Evolutionary conservation across 2,888 invertebrate species (phyloP).

Genomic region (Amiota minor): DNA sequence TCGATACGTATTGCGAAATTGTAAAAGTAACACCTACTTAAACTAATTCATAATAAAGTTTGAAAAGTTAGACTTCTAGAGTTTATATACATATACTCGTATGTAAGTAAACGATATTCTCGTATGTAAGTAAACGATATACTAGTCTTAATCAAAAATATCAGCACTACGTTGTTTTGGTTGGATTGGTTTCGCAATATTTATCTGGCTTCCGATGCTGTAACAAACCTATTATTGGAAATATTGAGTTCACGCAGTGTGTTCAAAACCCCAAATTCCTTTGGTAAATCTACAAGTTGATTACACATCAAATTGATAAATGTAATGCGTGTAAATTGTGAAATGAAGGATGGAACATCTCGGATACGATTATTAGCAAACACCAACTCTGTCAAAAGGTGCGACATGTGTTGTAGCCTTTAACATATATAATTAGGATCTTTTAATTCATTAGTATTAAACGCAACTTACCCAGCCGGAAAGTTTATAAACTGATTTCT

Average conservation of each 20-base stretch:
- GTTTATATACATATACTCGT: no score
- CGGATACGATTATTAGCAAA: slow-evolving; percentile 81
- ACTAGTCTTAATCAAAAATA: no score
- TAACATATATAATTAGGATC: slow-evolving; percentile 15
- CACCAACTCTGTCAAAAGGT: slow-evolving; percentile 78
- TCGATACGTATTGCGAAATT: no score
- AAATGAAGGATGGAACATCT: slow-evolving; percentile 79
- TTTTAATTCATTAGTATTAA: not conserved
- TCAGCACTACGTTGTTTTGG: not conserved
- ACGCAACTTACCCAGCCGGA: slow-evolving; percentile 78
- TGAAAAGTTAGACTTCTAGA: no score
- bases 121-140: no score
- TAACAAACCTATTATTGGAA: slow-evolving; percentile 83
- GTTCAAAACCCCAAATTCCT: slow-evolving; percentile 77
- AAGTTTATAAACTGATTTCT: slow-evolving; percentile 83
- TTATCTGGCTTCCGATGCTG: no score
- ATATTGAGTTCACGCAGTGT: slow-evolving; percentile 85
- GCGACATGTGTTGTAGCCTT: slow-evolving; percentile 71
- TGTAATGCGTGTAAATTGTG: slow-evolving; percentile 78
- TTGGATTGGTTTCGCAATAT: no score
- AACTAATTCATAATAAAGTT: not conserved
- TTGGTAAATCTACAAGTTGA: slow-evolving; percentile 78
- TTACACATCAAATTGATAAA: slow-evolving; percentile 86
- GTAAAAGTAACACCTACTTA: no score
- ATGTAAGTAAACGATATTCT: no score